These are phyloP conservation scores for Choristoneura fumiferana DNA, from an alignment of 1,140 invertebrate genomes.

Conservation along the genomic window DNA sequence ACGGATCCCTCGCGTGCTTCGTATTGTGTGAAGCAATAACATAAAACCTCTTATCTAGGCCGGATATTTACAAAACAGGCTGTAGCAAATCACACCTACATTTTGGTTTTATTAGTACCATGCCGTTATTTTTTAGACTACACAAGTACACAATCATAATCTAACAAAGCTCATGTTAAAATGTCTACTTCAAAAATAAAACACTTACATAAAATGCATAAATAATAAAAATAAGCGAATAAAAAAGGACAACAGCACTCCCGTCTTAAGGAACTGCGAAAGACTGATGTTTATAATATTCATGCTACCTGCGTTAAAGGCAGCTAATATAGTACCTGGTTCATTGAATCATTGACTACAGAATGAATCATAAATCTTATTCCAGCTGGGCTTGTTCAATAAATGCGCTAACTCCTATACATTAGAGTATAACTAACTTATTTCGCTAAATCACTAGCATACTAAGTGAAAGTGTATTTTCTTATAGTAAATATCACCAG, in stretches of 20 bases:
- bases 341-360: no score
- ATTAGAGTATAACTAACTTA: background rate
- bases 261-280: no score
- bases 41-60: constrained; percentile 27
- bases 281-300: no score
- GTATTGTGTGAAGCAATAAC: constrained; percentile 24
- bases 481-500: constrained; percentile 11
- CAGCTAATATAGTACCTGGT: background rate
- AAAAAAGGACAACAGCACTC: no score
- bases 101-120: background rate
- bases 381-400: no score
- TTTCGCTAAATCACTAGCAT: constrained; percentile 4
- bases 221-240: no score
- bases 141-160: no score
- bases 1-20: background rate
- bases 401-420: background rate
- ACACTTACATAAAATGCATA: no score
- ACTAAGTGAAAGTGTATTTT: constrained; percentile 21
- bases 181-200: no score
- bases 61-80: constrained; percentile 27
- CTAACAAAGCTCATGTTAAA: no score
- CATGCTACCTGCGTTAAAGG: background rate
- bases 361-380: no score
- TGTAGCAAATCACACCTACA: background rate
- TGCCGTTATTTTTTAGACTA: no score